Evolutionary conservation across 2,888 invertebrate species (phyloP).

Genomic region (Apodemia mormo): DNA sequence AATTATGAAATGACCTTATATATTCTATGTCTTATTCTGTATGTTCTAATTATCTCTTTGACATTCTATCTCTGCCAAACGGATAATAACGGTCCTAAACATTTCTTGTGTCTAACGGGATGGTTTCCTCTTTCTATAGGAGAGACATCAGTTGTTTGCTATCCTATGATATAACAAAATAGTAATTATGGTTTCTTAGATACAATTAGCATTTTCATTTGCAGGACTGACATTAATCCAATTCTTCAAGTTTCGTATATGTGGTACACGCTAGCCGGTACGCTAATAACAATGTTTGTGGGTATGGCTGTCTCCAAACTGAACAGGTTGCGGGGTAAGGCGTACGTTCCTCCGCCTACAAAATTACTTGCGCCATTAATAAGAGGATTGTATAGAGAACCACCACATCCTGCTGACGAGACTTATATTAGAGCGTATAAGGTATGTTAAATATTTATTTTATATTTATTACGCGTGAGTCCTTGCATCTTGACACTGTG

Average conservation of each 20-base stretch:
- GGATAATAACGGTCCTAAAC: too few relatives aligned
- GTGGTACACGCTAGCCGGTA: slow-evolving; percentile 85
- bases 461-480: too few relatives aligned
- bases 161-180: too few relatives aligned
- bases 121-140: too few relatives aligned
- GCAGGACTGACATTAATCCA: slow-evolving; percentile 80
- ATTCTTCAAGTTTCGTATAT: slow-evolving; percentile 89
- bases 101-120: too few relatives aligned
- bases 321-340: slow-evolving; percentile 52
- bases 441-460: slow-evolving; percentile 43
- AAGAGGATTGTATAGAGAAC: slow-evolving; percentile 78
- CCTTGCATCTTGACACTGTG: too few relatives aligned
- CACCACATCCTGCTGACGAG: slow-evolving; percentile 70
- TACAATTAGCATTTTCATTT: slow-evolving; percentile 19
- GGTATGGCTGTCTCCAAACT: slow-evolving; percentile 58
- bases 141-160: too few relatives aligned
- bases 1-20: too few relatives aligned
- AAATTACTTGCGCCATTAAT: slow-evolving; percentile 87
- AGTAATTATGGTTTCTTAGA: too few relatives aligned
- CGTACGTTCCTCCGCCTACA: slow-evolving; percentile 62
- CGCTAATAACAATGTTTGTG: slow-evolving; percentile 56
- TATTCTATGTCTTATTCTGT: too few relatives aligned
- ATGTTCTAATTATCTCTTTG: too few relatives aligned
- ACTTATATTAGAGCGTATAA: slow-evolving; percentile 68
- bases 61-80: too few relatives aligned